Base-by-base conservation (phyloP, 2,113 vertebrate species). In the Psittacus erithacus region DNA sequence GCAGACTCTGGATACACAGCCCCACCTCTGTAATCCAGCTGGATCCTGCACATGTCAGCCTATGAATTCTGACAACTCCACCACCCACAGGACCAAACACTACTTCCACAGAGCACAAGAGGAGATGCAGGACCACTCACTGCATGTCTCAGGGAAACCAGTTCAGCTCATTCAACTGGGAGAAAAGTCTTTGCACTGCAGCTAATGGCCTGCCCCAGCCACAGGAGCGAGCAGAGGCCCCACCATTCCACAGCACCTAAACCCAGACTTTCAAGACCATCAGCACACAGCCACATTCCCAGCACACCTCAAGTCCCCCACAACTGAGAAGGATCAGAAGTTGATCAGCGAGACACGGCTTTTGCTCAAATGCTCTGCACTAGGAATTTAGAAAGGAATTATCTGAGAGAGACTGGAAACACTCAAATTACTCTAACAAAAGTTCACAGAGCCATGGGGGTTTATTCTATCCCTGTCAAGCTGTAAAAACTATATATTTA, bases 181-280 rank as follows among this genome's bases (percentile, higher is more conserved):
- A 79, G 49, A 67, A 1, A 5, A 70, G 9, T 7, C 55, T 60
- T 29, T 29, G 7, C 10, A 8, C 33, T 6, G 9, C n/a, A 82
- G 47, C n/a, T 43, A 82, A 0, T 0, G 23, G 59, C 52, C 18
- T 20, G 57, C 16, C 50, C 39, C 29, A 2, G 1, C 10, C 87
- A 94, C 25, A 69, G 20, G 23, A 57, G 6, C 33, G 8, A 86
- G 55, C n/a, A 70, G 53, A 82, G 29, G 49, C 53, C 35, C 47
- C 49, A 14, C 3, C 10, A 17, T 27, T 77, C 38, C 89, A 65
- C 39, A 81, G 19, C 2, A 67, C 43, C 50, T 63, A 55, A 46
- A 68, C 49, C 1, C 15, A 70, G 69, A 59, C 4, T 64, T 31
- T 7, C 17, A 43, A 87, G 31, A 82, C 82, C 84, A 64, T 35